phyloP scores from a whole-genome alignment of 2,797 vertebrate species.

The Sebastes miniatus region DNA sequence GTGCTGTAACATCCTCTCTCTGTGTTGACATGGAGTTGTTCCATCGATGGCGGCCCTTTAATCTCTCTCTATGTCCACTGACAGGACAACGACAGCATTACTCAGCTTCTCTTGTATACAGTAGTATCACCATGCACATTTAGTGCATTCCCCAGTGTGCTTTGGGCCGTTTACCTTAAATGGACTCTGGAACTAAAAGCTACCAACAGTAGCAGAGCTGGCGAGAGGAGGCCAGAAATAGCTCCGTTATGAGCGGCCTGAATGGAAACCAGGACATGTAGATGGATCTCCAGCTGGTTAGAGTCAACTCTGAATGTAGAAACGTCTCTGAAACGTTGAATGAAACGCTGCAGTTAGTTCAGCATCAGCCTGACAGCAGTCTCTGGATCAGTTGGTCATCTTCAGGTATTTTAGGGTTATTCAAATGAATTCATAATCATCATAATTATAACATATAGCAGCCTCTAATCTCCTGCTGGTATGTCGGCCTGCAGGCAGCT shows the following conservation, averaged over 20 bases:
- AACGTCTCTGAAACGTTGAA: neutral
- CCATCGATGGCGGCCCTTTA: too few relatives aligned
- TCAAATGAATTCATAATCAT: too few relatives aligned
- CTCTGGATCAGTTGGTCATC: neutral
- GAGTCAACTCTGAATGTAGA: neutral
- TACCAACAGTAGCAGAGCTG: slow-evolving; percentile 28
- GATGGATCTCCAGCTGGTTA: neutral
- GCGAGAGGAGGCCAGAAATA: slow-evolving; percentile 39
- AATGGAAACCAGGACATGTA: slow-evolving; percentile 5
- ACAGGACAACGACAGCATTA: neutral
- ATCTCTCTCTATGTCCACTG: neutral
- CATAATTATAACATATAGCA: too few relatives aligned
- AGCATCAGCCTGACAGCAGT: neutral
- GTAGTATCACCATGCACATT: too few relatives aligned
- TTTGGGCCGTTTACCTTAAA: slow-evolving; percentile 37
- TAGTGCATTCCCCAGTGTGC: neutral
- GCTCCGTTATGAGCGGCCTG: neutral
- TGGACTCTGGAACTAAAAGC: neutral
- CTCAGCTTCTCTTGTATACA: neutral
- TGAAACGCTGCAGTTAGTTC: neutral
- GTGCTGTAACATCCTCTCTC: neutral
- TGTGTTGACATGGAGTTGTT: neutral
- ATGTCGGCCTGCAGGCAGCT: neutral
- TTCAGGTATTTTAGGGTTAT: too few relatives aligned
- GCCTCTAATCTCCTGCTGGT: neutral